Evolutionary conservation across 1,140 invertebrate genomes (phyloP).

Genomic region (Babylonia areolata): DNA sequence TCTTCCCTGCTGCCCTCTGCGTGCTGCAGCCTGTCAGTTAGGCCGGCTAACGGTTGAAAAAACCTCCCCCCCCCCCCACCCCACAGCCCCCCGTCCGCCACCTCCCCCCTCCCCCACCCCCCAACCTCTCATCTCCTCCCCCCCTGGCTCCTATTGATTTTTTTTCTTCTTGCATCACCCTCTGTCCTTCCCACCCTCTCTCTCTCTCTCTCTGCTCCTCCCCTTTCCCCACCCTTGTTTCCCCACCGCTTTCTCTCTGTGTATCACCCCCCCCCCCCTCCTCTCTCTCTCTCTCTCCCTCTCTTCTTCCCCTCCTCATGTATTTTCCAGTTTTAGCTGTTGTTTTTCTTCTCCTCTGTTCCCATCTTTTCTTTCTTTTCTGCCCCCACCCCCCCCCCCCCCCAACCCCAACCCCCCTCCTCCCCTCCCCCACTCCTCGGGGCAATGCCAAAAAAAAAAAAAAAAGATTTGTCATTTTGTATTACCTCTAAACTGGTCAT

Average conservation of each 20-base stretch:
- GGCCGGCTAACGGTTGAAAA: not conserved
- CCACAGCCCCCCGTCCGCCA: too few species aligned
- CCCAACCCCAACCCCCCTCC: not conserved
- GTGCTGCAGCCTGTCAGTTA: not conserved
- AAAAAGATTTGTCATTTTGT: constrained; percentile 1
- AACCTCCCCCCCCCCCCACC: not conserved
- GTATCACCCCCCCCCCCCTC: not conserved
- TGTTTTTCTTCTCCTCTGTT: not conserved
- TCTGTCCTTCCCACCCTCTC: not conserved
- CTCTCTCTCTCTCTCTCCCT: not conserved
- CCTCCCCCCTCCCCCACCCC: too few species aligned
- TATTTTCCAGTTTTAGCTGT: not conserved
- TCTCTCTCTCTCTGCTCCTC: not conserved
- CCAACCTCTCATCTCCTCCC: too few species aligned
- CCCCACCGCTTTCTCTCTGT: not conserved
- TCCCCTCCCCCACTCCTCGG: not conserved
- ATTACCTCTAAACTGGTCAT: constrained; percentile 9
- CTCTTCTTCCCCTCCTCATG: not conserved
- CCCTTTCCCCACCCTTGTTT: not conserved
- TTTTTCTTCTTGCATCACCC: too few species aligned
- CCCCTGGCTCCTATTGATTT: too few species aligned
- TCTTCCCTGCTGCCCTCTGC: not conserved
- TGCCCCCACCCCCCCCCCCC: not conserved
- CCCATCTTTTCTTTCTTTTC: not conserved
- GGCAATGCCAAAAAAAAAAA: not conserved